A percentile compares a stretch with the other conserved stretches of the same genome.
Evolutionary conservation across 2,797 vertebrate genomes (phyloP).

Genomic region (Sarcophilus harrisii): DNA sequence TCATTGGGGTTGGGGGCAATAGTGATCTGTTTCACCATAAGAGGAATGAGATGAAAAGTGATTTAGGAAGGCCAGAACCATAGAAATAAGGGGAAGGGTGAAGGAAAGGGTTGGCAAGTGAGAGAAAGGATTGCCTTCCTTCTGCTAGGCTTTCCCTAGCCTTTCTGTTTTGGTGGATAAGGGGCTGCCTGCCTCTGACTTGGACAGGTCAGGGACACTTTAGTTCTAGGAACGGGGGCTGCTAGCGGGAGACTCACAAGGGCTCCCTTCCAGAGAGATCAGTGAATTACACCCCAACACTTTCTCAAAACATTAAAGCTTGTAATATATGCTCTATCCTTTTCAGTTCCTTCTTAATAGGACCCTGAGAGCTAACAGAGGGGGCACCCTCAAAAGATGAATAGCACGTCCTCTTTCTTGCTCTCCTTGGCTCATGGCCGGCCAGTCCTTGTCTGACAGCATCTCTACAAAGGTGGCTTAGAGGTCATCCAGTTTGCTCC

Average conservation of each 20-base stretch:
- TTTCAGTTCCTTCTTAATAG: constrained; percentile 92
- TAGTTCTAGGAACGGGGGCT: constrained; percentile 59
- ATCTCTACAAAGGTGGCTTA: constrained; percentile 90
- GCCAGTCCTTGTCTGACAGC: constrained; percentile 91
- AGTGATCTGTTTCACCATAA: constrained; percentile 74
- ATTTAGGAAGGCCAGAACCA: constrained; percentile 70
- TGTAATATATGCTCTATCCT: constrained; percentile 95
- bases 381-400: constrained; percentile 91
- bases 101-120: constrained; percentile 75
- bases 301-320: constrained; percentile 91
- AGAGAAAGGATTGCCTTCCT: constrained; percentile 70
- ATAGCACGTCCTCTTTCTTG: constrained; percentile 95
- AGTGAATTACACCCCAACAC: constrained; percentile 90
- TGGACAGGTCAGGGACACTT: background rate
- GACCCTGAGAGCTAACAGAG: constrained; percentile 88
- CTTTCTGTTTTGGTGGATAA: constrained; percentile 76
- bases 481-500: constrained; percentile 87
- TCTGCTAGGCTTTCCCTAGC: constrained; percentile 73
- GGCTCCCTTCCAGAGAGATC: constrained; percentile 90
- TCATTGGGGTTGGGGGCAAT: background rate
- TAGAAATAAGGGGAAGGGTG: constrained; percentile 55
- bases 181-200: constrained; percentile 58
- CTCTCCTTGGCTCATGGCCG: constrained; percentile 92
- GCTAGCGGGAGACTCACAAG: constrained; percentile 84
- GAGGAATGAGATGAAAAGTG: constrained; percentile 70